Conservation (phyloP, 2,113 vertebrate species). For the Geococcyx californianus region DNA sequence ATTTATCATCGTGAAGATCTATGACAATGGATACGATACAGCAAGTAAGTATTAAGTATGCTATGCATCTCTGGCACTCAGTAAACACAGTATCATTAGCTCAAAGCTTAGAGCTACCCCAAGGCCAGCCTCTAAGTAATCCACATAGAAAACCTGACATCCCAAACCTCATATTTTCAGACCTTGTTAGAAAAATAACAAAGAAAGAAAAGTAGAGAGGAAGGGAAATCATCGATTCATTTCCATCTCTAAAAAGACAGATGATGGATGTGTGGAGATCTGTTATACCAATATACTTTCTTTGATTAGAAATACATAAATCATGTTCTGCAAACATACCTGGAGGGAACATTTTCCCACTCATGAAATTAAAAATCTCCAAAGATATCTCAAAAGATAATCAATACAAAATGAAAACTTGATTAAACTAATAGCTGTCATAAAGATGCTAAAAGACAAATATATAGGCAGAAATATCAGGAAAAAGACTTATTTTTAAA, state of each 20-base stretch:
- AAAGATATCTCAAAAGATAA: background rate
- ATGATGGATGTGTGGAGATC: background rate
- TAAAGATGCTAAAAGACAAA: background rate
- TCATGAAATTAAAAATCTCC: conserved; percentile 24
- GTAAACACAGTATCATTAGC: background rate
- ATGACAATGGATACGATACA: background rate
- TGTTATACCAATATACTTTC: background rate
- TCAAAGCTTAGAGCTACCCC: background rate
- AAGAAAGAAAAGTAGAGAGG: background rate
- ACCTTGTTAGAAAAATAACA: background rate
- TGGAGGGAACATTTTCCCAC: background rate
- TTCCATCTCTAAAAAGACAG: background rate
- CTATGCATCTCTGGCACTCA: background rate
- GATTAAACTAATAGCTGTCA: background rate
- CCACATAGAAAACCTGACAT: background rate
- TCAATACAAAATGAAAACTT: background rate
- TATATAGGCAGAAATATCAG: background rate
- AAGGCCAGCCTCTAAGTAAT: background rate
- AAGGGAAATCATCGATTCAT: background rate
- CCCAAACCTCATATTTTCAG: background rate
- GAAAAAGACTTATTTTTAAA: background rate
- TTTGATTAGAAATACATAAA: background rate
- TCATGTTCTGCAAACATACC: background rate
- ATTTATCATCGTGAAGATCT: background rate
- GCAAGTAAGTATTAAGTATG: background rate